Base-by-base conservation (phyloP, 2,113 vertebrate genomes). In the Lycaon pictus region DNA sequence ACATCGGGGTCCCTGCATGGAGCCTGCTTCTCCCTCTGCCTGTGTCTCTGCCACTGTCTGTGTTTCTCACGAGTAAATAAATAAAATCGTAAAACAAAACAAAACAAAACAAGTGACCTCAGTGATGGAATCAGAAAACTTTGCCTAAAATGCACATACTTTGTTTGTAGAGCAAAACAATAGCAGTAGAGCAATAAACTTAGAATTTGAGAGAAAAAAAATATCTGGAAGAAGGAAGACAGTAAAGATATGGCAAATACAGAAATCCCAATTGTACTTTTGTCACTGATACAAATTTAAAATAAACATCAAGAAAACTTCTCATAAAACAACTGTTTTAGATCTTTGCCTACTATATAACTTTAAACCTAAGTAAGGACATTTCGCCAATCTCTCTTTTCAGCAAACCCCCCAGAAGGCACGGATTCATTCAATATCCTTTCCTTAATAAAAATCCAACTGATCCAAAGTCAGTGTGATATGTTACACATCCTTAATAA, bases 371-470 rank as follows among this genome's bases (percentile, higher is more conserved):
- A 43, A 65, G n/a, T 84, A 43, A 72, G 27, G 19, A 43, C 5
- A 32, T 35, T 74, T 74, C 8, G 80, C n/a, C 81, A 81, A 92
- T 81, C 15, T 22, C 11, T 58, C 88, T 76, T 19, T 11, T 84
- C 12, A 63, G 37, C 0, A 60, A 92, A 92, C 55, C n/a, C 17
- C 27, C 29, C 77, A 60, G 51, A 79, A 5, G 55, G 17, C 6
- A 69, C 76, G 6, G 67, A 80, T 74, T 81, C 22, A 11, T 65
- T 90, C 32, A 90, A 27, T 43, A 85, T 81, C 0, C 8, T 74
- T 92, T 13, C 51, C 37, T 97, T 90, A 93, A 79, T 93, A 79
- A 96, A 96, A 96, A 12, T 69, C 16, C 2, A 79, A 43, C n/a
- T 53, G 82, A 86, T 62, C 22, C 16, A 95, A 96, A 89, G 17